A percentile compares a stretch with the other conserved stretches of the same genome.
Conservation (phyloP, 2,797 vertebrate genomes). For the Hipposideros larvatus region DNA sequence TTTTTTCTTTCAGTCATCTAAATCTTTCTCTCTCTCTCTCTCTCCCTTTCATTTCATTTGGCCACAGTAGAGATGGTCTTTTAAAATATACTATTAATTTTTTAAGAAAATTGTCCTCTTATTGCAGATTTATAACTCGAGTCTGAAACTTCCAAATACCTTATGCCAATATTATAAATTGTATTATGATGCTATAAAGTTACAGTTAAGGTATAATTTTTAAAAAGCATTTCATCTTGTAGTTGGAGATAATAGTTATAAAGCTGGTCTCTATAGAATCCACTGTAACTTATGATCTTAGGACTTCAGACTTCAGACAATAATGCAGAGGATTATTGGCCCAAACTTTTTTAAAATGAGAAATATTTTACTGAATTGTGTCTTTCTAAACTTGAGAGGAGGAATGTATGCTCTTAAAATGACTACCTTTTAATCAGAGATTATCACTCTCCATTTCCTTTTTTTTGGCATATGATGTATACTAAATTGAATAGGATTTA, state of each 20-base stretch:
- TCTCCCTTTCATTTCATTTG: background rate
- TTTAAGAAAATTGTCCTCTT: slow-evolving; percentile 25
- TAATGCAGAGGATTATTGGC: slow-evolving; percentile 73
- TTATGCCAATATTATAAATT: slow-evolving; percentile 72
- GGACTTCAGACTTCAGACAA: slow-evolving; percentile 57
- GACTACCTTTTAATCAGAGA: slow-evolving; percentile 52
- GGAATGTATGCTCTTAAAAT: slow-evolving; percentile 24
- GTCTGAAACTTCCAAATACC: slow-evolving; percentile 53
- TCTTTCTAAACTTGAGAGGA: slow-evolving; percentile 51
- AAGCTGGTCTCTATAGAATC: slow-evolving; percentile 61
- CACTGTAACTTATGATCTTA: slow-evolving; percentile 71
- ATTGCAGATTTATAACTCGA: slow-evolving; percentile 37
- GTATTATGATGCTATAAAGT: slow-evolving; percentile 69
- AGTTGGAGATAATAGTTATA: slow-evolving; percentile 68
- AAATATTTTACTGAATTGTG: slow-evolving; percentile 64
- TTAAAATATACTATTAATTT: slow-evolving; percentile 11
- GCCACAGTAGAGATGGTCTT: background rate
- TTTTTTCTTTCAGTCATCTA: background rate
- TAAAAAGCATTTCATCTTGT: slow-evolving; percentile 63
- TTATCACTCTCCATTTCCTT: slow-evolving; percentile 31
- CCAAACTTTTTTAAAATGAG: slow-evolving; percentile 74
- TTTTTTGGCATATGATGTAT: slow-evolving; percentile 1
- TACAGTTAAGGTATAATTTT: slow-evolving; percentile 73
- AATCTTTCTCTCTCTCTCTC: background rate
- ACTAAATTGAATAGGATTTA: slow-evolving; percentile 79